These are phyloP conservation scores for Leptonema lineaticorne DNA, from an alignment of 1,140 invertebrate genomes.

Conservation along the genomic window DNA sequence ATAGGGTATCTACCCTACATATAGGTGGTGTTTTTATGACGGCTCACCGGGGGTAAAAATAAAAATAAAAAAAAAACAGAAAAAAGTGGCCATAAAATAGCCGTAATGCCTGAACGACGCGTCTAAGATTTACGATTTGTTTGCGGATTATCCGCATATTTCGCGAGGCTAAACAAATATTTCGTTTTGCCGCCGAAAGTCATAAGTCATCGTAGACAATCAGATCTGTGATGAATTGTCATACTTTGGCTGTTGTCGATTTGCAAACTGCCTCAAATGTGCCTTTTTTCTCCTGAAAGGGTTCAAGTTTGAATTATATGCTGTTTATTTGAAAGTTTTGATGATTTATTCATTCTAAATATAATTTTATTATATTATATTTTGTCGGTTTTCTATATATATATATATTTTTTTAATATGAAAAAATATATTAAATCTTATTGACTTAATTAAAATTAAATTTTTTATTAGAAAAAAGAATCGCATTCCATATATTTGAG, in stretches of 20 bases:
- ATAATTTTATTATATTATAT: too few relatives aligned
- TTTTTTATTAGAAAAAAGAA: too few relatives aligned
- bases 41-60: background rate
- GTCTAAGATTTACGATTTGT: slow-evolving; percentile 3
- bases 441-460: too few relatives aligned
- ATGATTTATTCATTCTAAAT: too few relatives aligned
- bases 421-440: too few relatives aligned
- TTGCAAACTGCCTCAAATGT: background rate
- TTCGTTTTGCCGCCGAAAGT: background rate
- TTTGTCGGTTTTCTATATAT: too few relatives aligned
- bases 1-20: too few relatives aligned
- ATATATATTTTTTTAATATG: too few relatives aligned
- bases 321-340: too few relatives aligned
- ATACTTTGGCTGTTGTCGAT: background rate
- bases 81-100: slow-evolving; percentile 9
- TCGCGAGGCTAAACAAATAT: slow-evolving; percentile 17
- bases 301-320: background rate
- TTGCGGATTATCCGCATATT: slow-evolving; percentile 10
- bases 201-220: background rate
- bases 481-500: too few relatives aligned
- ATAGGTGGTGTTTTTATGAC: background rate
- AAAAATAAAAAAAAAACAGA: too few relatives aligned
- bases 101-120: slow-evolving; percentile 7
- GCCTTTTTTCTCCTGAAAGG: background rate
- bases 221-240: background rate